A percentile compares a stretch with the other conserved stretches of the same genome.
Conservation (phyloP, 2,113 vertebrate genomes). For the Pituophis catenifer region DNA sequence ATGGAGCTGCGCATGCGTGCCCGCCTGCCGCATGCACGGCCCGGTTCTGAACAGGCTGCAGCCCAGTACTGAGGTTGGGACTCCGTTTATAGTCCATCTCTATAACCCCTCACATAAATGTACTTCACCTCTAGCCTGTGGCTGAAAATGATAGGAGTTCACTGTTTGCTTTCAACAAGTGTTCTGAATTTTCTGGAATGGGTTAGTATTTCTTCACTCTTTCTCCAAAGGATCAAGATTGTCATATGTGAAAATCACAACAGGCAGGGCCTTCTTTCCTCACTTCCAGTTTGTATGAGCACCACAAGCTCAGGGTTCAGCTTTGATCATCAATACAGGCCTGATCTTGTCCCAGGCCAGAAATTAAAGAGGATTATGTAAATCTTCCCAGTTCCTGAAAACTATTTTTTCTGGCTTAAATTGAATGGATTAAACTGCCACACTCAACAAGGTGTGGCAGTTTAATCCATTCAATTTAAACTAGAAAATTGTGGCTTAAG, state of each 20-base stretch:
- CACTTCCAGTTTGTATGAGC: background rate
- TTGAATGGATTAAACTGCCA: background rate
- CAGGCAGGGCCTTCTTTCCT: background rate
- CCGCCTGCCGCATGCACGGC: rapidly evolving
- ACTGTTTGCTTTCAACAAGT: background rate
- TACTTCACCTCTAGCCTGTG: background rate
- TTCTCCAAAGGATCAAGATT: background rate
- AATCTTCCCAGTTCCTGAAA: background rate
- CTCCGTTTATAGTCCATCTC: background rate
- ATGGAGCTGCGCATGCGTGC: background rate
- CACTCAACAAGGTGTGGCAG: background rate
- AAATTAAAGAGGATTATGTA: background rate
- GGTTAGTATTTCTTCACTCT: background rate
- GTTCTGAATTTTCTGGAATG: background rate
- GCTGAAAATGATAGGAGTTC: background rate
- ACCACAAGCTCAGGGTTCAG: background rate
- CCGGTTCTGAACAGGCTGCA: background rate
- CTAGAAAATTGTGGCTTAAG: background rate
- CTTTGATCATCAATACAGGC: background rate
- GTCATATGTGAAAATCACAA: background rate
- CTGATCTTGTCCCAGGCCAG: background rate
- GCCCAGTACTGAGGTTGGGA: background rate
- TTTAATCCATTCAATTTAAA: no score
- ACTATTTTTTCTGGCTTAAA: background rate
- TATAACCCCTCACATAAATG: background rate